phyloP scores from a whole-genome alignment of 2,888 invertebrate species.

The Blastobasis lacticolella region DNA sequence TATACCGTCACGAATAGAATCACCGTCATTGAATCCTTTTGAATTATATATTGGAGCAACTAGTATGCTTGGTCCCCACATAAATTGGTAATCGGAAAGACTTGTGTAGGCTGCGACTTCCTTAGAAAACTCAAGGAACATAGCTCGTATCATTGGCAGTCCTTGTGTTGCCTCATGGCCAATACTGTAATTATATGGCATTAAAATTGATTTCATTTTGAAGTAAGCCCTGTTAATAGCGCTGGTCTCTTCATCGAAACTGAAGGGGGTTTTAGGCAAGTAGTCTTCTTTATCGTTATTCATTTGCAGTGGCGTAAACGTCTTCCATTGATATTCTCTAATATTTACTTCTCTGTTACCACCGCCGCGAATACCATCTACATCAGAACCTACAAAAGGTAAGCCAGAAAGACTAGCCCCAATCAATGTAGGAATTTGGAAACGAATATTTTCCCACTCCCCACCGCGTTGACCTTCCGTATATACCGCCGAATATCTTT shows the following conservation, averaged over 20 bases:
- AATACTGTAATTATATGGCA: slow-evolving; percentile 62
- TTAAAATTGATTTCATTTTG: slow-evolving; percentile 56
- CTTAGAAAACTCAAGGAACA: slow-evolving; percentile 57
- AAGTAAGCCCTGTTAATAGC: slow-evolving; percentile 56
- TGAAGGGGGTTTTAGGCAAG: slow-evolving; percentile 53
- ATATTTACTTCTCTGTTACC: slow-evolving; percentile 44
- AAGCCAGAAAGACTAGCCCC: slow-evolving; percentile 57
- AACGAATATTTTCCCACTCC: slow-evolving; percentile 63
- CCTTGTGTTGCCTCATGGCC: slow-evolving; percentile 44
- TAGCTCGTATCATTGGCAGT: slow-evolving; percentile 58
- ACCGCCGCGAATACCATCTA: slow-evolving; percentile 62
- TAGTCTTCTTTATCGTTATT: slow-evolving; percentile 67
- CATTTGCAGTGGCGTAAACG: slow-evolving; percentile 60
- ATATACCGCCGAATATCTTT: slow-evolving; percentile 59
- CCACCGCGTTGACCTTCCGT: slow-evolving; percentile 63
- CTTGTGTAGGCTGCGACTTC: slow-evolving; percentile 41
- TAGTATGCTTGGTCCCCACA: slow-evolving; percentile 63
- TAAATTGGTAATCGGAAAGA: slow-evolving; percentile 58
- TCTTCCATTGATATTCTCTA: slow-evolving; percentile 64
- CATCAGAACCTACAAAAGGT: slow-evolving; percentile 58
- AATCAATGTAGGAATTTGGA: slow-evolving; percentile 63
- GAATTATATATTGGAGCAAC: slow-evolving; percentile 55
- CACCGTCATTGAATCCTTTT: slow-evolving; percentile 13
- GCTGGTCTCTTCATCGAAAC: slow-evolving; percentile 45
- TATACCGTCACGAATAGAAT: slow-evolving; percentile 41